phyloP scores from a whole-genome alignment of 1,140 invertebrate genomes.

The Luehdorfia chinensis region DNA sequence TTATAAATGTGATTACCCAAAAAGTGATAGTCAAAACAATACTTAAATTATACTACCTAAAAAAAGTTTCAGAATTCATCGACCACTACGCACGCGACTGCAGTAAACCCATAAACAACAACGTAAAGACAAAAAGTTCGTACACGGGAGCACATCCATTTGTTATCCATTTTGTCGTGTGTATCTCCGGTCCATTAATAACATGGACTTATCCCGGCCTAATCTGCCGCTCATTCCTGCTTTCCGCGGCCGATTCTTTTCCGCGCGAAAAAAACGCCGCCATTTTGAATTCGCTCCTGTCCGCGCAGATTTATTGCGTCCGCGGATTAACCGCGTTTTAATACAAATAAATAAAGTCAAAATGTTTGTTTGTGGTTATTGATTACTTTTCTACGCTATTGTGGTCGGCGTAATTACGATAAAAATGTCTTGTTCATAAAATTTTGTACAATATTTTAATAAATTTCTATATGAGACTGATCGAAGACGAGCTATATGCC shows the following conservation, averaged over 20 bases:
- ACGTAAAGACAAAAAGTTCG: conserved; percentile 35
- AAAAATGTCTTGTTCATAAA: no score
- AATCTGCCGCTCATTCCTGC: conserved; percentile 72
- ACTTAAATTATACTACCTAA: no score
- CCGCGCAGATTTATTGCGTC: conserved; percentile 63
- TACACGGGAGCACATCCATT: conserved; percentile 42
- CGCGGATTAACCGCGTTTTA: conserved; percentile 63
- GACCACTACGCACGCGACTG: not conserved
- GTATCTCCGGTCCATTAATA: conserved; percentile 72
- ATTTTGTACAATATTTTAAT: no score
- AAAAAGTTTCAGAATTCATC: no score
- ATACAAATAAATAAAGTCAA: conserved; percentile 61
- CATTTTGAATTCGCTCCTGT: conserved; percentile 42
- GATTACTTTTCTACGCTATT: not conserved
- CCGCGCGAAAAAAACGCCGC: conserved; percentile 58
- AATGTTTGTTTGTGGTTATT: conserved; percentile 22
- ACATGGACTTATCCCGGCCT: conserved; percentile 61
- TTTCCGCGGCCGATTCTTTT: conserved; percentile 72
- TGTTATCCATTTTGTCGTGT: conserved; percentile 59
- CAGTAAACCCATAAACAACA: conserved; percentile 49
- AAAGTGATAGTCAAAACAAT: no score
- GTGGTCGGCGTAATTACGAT: no score
- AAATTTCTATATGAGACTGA: no score
- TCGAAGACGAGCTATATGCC: no score
- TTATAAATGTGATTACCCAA: no score